Evolutionary conservation across 2,888 invertebrate genomes (phyloP), one percentile per base, ranked within the genome.

Genomic region (Philonicus albiceps): DNA sequence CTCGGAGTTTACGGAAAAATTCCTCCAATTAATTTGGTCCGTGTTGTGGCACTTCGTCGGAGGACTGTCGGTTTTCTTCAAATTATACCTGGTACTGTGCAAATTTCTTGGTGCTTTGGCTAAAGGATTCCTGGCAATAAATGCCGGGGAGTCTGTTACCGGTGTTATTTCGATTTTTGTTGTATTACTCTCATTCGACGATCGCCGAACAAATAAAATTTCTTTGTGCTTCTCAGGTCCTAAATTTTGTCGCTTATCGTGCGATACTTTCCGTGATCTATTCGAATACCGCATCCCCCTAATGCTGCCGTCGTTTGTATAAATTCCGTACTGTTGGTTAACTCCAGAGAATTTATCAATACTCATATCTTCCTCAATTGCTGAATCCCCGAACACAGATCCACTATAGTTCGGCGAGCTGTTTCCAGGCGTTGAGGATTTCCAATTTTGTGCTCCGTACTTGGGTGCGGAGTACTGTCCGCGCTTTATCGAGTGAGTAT

Each of bases 21-120:
- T 93, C 87, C 93, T 92, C 92, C 94, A 93, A 90, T 94, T 94
- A 86, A 94, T 93, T 89, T 94, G 94, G 88, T 93, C 93, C 2
- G 73, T 16, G 31, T 84, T 53, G 27, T 16, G 40, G n/a, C 73
- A 40, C 40, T 72, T 43, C 40, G n/a, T 11, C 75, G 90, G 89
- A 31, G 90, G 90, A 81, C 78, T 80, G 13, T 86, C 86, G 22
- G 85, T 85, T 22, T 16, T 31, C 19, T 31, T 19, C 8, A 83
- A 83, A 84, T 40, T 84, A 43, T 84, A 84, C 22, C 84, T 53
- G 37, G 74, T 30, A 81, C 53, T 55, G 43, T 80, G 16, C 4
- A 37, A 11, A 64, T 19, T 81, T 31, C 64, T 55, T 74, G 85
- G 81, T 19, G 86, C 87, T 83, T 88, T 86, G 40, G 88, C 89